These are phyloP conservation scores for Omphaloscelis lunosa DNA, from an alignment of 2,888 invertebrate genomes.

Conservation along the genomic window DNA sequence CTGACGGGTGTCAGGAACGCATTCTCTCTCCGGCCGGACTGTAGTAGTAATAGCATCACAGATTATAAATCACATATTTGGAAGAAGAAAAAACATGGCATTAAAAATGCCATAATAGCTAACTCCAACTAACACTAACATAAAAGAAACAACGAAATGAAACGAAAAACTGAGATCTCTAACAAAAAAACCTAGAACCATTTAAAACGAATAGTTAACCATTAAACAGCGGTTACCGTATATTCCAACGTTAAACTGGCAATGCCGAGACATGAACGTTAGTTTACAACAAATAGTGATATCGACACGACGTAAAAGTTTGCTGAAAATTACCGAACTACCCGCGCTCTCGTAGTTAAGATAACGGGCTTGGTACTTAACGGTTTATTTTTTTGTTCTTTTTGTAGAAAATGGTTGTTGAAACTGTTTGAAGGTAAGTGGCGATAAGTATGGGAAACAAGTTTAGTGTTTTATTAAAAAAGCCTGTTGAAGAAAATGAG, in stretches of 20 bases:
- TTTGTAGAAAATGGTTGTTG: constrained; percentile 32
- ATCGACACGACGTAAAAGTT: constrained; percentile 58
- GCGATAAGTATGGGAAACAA: constrained; percentile 33
- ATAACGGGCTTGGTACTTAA: constrained; percentile 55
- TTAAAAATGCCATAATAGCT: not conserved
- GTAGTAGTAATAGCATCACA: too few species aligned
- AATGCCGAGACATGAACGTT: constrained; percentile 25
- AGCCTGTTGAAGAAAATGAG: not conserved
- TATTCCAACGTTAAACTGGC: constrained; percentile 35
- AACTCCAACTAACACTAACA: not conserved
- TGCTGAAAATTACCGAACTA: constrained; percentile 63
- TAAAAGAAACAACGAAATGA: not conserved
- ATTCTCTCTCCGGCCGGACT: too few species aligned
- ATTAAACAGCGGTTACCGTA: constrained; percentile 40
- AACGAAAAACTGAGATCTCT: not conserved
- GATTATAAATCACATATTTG: not conserved
- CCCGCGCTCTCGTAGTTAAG: constrained; percentile 44
- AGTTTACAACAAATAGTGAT: constrained; percentile 57
- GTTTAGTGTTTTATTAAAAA: not conserved
- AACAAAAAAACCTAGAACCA: not conserved
- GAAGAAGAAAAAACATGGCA: too few species aligned
- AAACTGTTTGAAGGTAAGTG: constrained; percentile 25
- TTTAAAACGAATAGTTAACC: constrained; percentile 33
- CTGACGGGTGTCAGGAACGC: too few species aligned
- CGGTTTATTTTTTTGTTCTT: constrained; percentile 37